A percentile compares a stretch with the other conserved stretches of the same genome.
Conservation (phyloP, 2,888 invertebrate species). For the Lepas anatifera region DNA sequence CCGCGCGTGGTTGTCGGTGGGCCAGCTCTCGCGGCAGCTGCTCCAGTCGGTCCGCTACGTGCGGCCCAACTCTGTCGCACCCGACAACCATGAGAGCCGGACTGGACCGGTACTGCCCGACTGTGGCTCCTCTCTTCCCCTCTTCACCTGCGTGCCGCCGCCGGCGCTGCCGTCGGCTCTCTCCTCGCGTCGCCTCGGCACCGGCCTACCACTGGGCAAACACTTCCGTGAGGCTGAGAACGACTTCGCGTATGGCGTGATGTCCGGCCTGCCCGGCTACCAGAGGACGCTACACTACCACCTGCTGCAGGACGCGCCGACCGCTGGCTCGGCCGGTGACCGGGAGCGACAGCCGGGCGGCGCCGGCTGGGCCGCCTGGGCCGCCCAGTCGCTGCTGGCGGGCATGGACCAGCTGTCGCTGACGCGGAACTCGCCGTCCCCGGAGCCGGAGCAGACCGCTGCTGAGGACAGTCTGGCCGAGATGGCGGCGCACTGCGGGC, state of each 20-base stretch:
- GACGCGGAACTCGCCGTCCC: neutral
- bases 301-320: neutral
- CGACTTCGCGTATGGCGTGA: conserved; percentile 24
- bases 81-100: neutral
- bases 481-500: neutral
- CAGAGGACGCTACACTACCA: neutral
- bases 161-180: neutral
- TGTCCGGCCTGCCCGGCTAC: conserved; percentile 24
- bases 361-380: neutral
- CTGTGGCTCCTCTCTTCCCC: neutral
- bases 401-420: neutral
- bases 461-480: too few species aligned
- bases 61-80: neutral
- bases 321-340: neutral
- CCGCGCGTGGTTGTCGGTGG: neutral
- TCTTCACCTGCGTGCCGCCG: conserved; percentile 4
- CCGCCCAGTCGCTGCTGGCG: neutral
- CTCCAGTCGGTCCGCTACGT: neutral
- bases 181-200: neutral
- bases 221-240: conserved; percentile 23
- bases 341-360: too few species aligned
- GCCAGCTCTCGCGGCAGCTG: neutral
- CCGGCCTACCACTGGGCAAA: conserved; percentile 14
- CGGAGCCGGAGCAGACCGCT: neutral
- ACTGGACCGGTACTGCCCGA: neutral